Evolutionary conservation across 2,888 invertebrate genomes (phyloP).

Genomic region (Tenthredo livida): DNA sequence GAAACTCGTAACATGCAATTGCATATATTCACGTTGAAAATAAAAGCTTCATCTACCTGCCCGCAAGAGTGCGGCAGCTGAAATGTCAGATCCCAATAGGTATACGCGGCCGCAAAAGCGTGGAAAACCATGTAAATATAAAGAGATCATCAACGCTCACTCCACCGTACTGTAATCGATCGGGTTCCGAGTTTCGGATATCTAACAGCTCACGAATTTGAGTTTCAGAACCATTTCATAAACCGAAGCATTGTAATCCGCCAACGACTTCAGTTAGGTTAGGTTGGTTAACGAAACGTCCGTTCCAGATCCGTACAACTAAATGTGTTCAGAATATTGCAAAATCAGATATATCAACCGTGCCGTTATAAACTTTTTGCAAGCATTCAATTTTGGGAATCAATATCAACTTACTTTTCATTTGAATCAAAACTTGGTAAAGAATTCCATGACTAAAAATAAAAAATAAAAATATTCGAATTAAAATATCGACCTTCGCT

Average conservation of each 20-base stretch:
- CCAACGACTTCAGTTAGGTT: not conserved
- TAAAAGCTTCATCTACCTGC: too few relatives aligned
- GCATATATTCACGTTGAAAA: too few relatives aligned
- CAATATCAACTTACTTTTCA: not conserved
- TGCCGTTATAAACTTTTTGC: not conserved
- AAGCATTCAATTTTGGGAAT: not conserved
- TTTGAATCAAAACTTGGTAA: not conserved
- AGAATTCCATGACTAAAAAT: not conserved
- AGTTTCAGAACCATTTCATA: not conserved
- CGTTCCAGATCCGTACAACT: not conserved
- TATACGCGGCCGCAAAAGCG: not conserved
- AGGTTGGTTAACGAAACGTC: not conserved
- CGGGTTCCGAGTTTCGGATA: not conserved
- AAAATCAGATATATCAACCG: not conserved
- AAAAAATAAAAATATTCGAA: too few relatives aligned
- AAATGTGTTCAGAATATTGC: not conserved
- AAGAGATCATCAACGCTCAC: slow-evolving; percentile 7
- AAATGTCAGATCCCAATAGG: too few relatives aligned
- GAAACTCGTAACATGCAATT: too few relatives aligned
- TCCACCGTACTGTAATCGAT: not conserved
- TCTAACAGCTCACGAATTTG: not conserved
- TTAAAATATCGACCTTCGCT: not conserved
- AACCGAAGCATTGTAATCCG: not conserved
- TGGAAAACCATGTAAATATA: not conserved
- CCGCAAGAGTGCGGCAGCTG: too few relatives aligned